Base-by-base conservation (phyloP, 2,113 vertebrate species). In the Chaetops frenatus region DNA sequence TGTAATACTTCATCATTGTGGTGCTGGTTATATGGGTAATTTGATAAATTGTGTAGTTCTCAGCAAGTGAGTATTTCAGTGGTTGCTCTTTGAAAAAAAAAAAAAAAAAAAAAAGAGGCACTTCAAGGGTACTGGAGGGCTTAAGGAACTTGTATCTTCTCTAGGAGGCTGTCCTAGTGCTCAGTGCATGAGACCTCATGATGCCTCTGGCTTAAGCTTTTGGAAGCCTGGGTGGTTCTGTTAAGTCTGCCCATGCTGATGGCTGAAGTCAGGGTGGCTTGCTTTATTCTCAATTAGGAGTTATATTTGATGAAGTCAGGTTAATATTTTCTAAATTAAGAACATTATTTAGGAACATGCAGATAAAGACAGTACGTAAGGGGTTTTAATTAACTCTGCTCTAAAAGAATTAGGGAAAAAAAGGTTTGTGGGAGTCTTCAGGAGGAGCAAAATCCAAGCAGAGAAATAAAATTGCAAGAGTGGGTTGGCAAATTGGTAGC, bases 241-340 rank as follows among this genome's bases (percentile, higher is more conserved):
- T 47, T 81, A 47, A 35, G 27, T 71, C 33, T 86, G 45, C 22
- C 33, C 10, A 7, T 70, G 45, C 33, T 57, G 17, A 35, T 81
- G 47, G 15, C 33, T 67, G 36, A 71, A 81, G 31, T 73, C 28
- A 14, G 16, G 18, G 22, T 76, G 31, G 33, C 31, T 72, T 72
- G 40, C 61, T 88, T 90, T 33, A 12, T 54, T 77, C 42, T 64
- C 24, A 60, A 0, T 56, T 72, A 72, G 24, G 53, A 80, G 40
- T 47, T 74, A 3, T 10, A 17, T 70, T 81, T 65, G 53, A 14
- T 78, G 20, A 71, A 76, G 18, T 16, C 15, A 79, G 6, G 23
- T 67, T 92, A 56, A 23, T 78, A 24, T 88, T 88, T 92, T 71
- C 35, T 79, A 71, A 71, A 62, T 56, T 20, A 60, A 78, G 42